These are phyloP conservation scores for Sus cebifrons DNA, from an alignment of 2,797 vertebrate genomes.

Conservation along the genomic window DNA sequence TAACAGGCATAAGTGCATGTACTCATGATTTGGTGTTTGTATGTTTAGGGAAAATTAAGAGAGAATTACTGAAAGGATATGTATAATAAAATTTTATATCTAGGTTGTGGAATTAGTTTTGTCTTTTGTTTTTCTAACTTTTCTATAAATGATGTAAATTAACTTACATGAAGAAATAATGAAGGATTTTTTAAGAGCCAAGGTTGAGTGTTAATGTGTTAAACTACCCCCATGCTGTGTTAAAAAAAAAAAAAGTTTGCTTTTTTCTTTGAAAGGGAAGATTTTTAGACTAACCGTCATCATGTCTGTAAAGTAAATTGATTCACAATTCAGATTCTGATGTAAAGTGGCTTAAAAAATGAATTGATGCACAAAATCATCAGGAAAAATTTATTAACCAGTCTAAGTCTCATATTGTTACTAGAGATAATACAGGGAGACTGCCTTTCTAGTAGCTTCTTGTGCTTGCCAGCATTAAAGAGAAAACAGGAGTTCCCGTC, in stretches of 20 bases:
- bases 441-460: not conserved
- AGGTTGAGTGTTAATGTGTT: not conserved
- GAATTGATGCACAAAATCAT: not conserved
- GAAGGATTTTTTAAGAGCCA: not conserved
- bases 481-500: too few species aligned
- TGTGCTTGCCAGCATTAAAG: not conserved
- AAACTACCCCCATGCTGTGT: too few species aligned
- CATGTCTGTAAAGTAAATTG: not conserved
- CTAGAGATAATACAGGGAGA: not conserved
- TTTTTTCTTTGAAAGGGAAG: not conserved
- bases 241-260: not conserved
- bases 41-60: not conserved
- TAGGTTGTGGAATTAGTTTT: constrained; percentile 1
- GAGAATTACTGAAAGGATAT: not conserved
- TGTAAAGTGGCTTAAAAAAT: not conserved
- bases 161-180: constrained; percentile 14
- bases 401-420: not conserved
- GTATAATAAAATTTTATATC: not conserved
- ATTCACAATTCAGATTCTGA: not conserved
- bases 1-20: not conserved
- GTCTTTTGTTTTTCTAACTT: constrained; percentile 1
- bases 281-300: not conserved
- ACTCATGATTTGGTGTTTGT: not conserved
- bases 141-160: not conserved
- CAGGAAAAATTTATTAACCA: not conserved